A percentile compares a stretch with the other conserved stretches of the same genome.
phyloP scores from a whole-genome alignment of 1,140 invertebrate genomes.

The Phymastichus coffea region DNA sequence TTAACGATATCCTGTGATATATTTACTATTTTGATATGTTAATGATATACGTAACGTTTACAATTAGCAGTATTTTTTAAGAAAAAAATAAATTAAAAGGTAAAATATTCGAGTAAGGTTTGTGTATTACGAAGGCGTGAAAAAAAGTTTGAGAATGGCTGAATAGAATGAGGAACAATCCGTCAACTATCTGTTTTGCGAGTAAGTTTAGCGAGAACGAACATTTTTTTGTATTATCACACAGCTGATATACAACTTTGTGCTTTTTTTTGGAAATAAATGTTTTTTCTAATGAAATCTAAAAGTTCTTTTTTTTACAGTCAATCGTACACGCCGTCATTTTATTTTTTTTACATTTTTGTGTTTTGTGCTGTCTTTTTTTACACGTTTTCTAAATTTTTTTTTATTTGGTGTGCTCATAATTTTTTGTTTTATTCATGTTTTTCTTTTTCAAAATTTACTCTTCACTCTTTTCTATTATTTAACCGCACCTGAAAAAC shows the following conservation, averaged over 20 bases:
- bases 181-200: constrained; percentile 18
- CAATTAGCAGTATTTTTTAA: constrained; percentile 17
- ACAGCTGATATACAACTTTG: constrained; percentile 15
- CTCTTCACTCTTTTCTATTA: background rate
- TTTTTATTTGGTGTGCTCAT: constrained; percentile 11
- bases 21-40: constrained; percentile 23
- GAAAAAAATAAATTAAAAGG: background rate
- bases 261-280: constrained; percentile 26
- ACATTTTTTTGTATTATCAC: too few relatives aligned
- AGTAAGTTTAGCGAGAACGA: too few relatives aligned
- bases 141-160: constrained; percentile 45
- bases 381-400: constrained; percentile 8
- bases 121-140: constrained; percentile 15
- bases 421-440: constrained; percentile 6
- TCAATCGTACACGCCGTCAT: constrained; percentile 15
- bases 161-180: constrained; percentile 28
- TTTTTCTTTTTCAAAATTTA: constrained; percentile 6
- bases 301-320: constrained; percentile 23
- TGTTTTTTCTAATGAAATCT: constrained; percentile 26
- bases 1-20: constrained; percentile 31
- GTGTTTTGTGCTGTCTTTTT: constrained; percentile 4
- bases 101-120: constrained; percentile 1
- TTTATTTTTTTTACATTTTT: constrained; percentile 8
- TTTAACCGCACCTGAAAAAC: too few relatives aligned
- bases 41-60: constrained; percentile 8